Base-by-base conservation (phyloP, 2,888 invertebrate genomes). In the Stenotaenia linearis region DNA sequence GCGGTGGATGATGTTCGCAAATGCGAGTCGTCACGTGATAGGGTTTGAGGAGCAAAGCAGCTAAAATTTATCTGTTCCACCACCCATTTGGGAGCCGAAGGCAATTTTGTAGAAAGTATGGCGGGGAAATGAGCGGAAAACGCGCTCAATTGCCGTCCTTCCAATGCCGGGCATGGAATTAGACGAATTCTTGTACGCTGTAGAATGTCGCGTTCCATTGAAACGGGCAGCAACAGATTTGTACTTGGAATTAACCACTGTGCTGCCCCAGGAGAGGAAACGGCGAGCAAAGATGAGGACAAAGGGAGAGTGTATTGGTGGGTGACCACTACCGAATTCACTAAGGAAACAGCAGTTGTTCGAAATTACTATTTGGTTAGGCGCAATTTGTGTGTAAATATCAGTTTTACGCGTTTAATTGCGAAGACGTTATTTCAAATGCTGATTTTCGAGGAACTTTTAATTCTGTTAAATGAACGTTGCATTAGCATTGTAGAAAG, bases 41-140 rank as follows among this genome's bases (percentile, higher is more conserved):
- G 15, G 45, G 45, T 7, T 45, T 45, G 45, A 45, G 45, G 45
- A n/a, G n/a, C n/a, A 45, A 45, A 45, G 45, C 45, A 6, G 45
- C 45, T 45, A 61, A 61, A 61, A 61, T 61, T 61, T 61, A 61
- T 61, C 28, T 61, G 18, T 61, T 61, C 61, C 28, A 61, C 61
- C 28, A 25, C 61, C 61, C 61, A 61, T 61, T 61, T 25, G 61
- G 61, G 61, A 61, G 28, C 61, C 61, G 61, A 61, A 15, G 61
- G 25, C 61, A 61, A 61, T 61, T 61, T 61, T 61, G 25, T 21
- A 61, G 61, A 61, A 61, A 61, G 61, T 61, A 61, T 61, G 61
- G 61, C 23, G 28, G 28, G 25, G 25, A 61, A 61, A 61, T 61
- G 61, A 61, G 61, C 61, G 61, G 61, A 61, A 61, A 61, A 61